phyloP scores from a whole-genome alignment of 2,113 vertebrate species.

The Megaleporinus macrocephalus region DNA sequence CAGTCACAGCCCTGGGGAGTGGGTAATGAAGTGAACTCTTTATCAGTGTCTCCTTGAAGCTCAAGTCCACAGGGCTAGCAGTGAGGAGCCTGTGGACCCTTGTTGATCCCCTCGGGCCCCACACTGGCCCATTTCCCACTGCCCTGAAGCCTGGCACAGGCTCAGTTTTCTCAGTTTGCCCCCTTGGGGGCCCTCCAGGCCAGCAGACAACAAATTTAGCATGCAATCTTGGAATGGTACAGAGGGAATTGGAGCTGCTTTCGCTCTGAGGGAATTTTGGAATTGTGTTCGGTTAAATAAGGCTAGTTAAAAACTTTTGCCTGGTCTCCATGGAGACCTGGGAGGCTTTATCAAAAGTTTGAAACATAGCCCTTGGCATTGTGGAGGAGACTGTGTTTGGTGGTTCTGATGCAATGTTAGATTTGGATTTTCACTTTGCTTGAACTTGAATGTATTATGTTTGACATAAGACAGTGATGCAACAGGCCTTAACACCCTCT shows the following conservation, averaged over 20 bases:
- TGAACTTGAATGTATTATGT: slow-evolving; percentile 2
- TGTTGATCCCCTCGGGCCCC: slow-evolving; percentile 37
- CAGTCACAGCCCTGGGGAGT: slow-evolving; percentile 13
- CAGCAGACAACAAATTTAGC: slow-evolving; percentile 43
- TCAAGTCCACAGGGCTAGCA: neutral
- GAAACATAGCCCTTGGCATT: slow-evolving; percentile 38
- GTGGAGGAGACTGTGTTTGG: slow-evolving; percentile 29
- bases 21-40: slow-evolving; percentile 39
- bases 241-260: slow-evolving; percentile 29
- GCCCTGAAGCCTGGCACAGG: slow-evolving; percentile 39
- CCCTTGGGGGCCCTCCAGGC: slow-evolving; percentile 37
- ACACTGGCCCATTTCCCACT: slow-evolving; percentile 46
- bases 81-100: slow-evolving; percentile 12
- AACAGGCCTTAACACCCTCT: neutral
- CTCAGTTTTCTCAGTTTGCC: slow-evolving; percentile 31
- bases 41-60: slow-evolving; percentile 35
- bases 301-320: slow-evolving; percentile 30
- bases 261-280: slow-evolving; percentile 36
- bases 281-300: slow-evolving; percentile 44
- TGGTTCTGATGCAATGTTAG: slow-evolving; percentile 41
- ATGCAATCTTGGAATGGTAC: slow-evolving; percentile 40
- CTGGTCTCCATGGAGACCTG: slow-evolving; percentile 44
- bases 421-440: slow-evolving; percentile 16
- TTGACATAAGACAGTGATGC: slow-evolving; percentile 22
- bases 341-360: slow-evolving; percentile 28